These are phyloP conservation scores for Kuschelorhynchus macadamiae DNA, from an alignment of 2,888 invertebrate species.

Conservation along the genomic window DNA sequence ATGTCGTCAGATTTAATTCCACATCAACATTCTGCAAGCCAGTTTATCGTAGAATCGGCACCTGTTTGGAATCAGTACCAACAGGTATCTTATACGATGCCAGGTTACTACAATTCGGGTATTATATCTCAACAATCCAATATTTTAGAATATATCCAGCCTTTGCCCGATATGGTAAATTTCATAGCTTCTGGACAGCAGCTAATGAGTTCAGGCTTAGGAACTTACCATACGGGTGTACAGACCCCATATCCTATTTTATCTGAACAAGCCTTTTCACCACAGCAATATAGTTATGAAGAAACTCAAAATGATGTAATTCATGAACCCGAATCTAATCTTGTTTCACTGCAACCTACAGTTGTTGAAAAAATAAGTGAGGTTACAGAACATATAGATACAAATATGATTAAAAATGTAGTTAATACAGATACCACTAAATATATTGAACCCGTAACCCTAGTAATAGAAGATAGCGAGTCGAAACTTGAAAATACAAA, in stretches of 20 bases:
- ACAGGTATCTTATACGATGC: slow-evolving; percentile 53
- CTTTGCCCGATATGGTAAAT: slow-evolving; percentile 70
- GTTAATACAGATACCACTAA: too few species aligned
- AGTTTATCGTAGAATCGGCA: slow-evolving; percentile 42
- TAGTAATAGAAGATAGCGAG: slow-evolving; percentile 10
- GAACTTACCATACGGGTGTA: slow-evolving; percentile 65
- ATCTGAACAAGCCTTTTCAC: slow-evolving; percentile 4
- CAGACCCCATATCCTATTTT: slow-evolving; percentile 12
- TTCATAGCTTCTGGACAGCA: slow-evolving; percentile 70
- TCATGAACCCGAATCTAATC: neutral
- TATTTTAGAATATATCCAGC: slow-evolving; percentile 69
- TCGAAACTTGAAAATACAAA: neutral
- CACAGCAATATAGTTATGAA: slow-evolving; percentile 9
- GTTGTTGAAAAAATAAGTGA: slow-evolving; percentile 3
- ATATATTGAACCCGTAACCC: slow-evolving; percentile 8
- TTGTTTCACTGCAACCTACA: slow-evolving; percentile 4
- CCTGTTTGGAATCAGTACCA: slow-evolving; percentile 59
- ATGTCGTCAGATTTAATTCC: slow-evolving; percentile 1
- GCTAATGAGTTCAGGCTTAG: slow-evolving; percentile 69
- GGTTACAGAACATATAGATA: too few species aligned
- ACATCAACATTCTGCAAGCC: slow-evolving; percentile 30
- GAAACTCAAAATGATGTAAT: neutral
- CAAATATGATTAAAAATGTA: too few species aligned
- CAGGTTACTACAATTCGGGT: slow-evolving; percentile 48
- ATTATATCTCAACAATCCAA: slow-evolving; percentile 57